phyloP scores from a whole-genome alignment of 2,113 vertebrate genomes.

The Campylomormyrus tamandua region DNA sequence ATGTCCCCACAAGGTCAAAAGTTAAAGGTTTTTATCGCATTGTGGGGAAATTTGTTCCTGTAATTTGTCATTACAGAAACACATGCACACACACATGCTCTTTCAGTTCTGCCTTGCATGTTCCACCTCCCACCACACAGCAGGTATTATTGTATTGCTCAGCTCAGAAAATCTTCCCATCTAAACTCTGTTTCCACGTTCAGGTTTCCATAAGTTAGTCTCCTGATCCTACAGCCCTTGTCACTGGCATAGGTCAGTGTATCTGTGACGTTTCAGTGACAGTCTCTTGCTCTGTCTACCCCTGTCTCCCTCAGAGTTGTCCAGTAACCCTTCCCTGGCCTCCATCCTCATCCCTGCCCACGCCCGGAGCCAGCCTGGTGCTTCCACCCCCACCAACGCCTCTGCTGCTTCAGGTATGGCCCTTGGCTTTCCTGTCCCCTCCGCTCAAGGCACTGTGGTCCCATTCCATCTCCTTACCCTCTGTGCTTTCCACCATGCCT shows the following conservation, averaged over 20 bases:
- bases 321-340: conserved; percentile 90
- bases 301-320: conserved; percentile 71
- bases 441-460: background rate
- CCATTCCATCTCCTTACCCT: background rate
- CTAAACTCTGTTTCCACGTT: background rate
- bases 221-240: background rate
- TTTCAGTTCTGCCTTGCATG: background rate
- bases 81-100: background rate
- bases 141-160: background rate
- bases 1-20: background rate
- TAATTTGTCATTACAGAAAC: background rate
- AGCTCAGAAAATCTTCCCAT: background rate
- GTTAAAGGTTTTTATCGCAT: background rate
- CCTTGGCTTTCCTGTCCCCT: background rate
- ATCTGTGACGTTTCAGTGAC: too few species aligned
- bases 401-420: conserved; percentile 86
- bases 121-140: background rate
- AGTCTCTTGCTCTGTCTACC: background rate
- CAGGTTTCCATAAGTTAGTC: background rate
- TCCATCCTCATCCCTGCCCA: conserved; percentile 92
- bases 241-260: background rate
- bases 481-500: background rate
- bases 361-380: conserved; percentile 80
- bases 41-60: background rate
- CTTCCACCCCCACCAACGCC: conserved; percentile 87